phyloP scores from a whole-genome alignment of 2,113 vertebrate genomes.

The Trachemys scripta region DNA sequence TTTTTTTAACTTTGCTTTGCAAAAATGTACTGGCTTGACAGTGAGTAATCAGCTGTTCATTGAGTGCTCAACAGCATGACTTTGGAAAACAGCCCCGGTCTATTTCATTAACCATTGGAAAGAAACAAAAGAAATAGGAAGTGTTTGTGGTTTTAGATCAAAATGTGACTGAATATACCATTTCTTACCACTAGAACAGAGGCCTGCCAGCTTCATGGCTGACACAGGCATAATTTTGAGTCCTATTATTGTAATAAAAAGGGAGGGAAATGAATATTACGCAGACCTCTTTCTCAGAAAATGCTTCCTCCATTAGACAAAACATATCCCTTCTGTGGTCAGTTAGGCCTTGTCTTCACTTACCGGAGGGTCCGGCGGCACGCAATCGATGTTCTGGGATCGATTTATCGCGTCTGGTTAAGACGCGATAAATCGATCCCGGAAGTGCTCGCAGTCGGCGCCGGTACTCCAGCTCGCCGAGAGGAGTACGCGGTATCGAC shows the following conservation, averaged over 20 bases:
- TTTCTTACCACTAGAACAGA: background rate
- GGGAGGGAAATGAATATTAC: background rate
- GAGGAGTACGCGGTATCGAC: too few relatives aligned
- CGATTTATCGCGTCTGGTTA: too few relatives aligned
- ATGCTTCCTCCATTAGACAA: background rate
- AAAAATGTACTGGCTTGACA: conserved; percentile 35
- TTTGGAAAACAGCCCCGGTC: conserved; percentile 13
- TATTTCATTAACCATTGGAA: conserved; percentile 22
- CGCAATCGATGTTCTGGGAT: too few relatives aligned
- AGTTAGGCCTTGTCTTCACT: too few relatives aligned
- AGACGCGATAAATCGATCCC: too few relatives aligned
- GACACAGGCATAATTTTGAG: background rate
- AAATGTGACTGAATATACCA: background rate
- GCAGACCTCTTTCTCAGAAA: background rate
- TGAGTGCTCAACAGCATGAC: background rate
- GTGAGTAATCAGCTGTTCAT: conserved; percentile 21
- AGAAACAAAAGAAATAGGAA: conserved; percentile 44
- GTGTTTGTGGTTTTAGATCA: background rate
- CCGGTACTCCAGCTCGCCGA: too few relatives aligned
- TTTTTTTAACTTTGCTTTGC: conserved; percentile 33
- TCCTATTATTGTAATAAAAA: background rate
- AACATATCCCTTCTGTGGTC: background rate
- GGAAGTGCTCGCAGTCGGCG: too few relatives aligned
- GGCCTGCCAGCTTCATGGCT: background rate
- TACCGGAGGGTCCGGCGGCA: too few relatives aligned